Percentiles rank a stretch among this genome's conserved stretches.
Conservation (phyloP, 2,113 vertebrate species). For the Leiothrix lutea region DNA sequence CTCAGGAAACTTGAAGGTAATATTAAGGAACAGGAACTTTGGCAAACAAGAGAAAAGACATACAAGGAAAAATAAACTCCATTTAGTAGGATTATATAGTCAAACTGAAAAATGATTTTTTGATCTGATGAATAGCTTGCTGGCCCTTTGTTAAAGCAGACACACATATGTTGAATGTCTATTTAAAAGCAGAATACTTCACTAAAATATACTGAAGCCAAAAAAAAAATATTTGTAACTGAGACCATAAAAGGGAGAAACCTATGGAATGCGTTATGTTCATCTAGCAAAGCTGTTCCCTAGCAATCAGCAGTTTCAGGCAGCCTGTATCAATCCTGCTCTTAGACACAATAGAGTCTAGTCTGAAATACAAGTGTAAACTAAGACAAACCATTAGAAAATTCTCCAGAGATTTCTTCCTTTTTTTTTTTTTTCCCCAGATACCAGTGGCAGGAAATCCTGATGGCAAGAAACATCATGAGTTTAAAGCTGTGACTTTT, state of each 20-base stretch:
- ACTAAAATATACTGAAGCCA: not conserved
- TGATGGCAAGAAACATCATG: not conserved
- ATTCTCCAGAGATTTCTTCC: not conserved
- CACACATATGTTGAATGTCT: constrained; percentile 24
- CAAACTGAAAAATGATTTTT: constrained; percentile 50
- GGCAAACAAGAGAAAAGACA: constrained; percentile 10
- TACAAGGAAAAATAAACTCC: constrained; percentile 52
- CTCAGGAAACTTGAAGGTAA: not conserved
- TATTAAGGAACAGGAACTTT: constrained; percentile 27
- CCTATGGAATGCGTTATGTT: constrained; percentile 28
- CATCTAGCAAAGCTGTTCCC: constrained; percentile 47
- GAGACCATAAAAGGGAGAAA: constrained; percentile 62
- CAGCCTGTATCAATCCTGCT: constrained; percentile 6
- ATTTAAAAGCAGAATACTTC: constrained; percentile 23
- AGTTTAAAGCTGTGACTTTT: not conserved
- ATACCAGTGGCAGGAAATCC: not conserved
- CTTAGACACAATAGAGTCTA: constrained; percentile 36
- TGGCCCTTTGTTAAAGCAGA: constrained; percentile 28
- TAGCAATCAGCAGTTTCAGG: constrained; percentile 30
- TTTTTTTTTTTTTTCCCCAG: not conserved
- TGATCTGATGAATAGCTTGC: not conserved
- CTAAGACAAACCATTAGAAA: constrained; percentile 36
- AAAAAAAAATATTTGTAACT: constrained; percentile 12
- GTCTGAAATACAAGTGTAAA: constrained; percentile 5
- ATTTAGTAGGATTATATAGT: constrained; percentile 46